Conservation (phyloP, 1,140 invertebrate species). For the Bombus pascuorum region DNA sequence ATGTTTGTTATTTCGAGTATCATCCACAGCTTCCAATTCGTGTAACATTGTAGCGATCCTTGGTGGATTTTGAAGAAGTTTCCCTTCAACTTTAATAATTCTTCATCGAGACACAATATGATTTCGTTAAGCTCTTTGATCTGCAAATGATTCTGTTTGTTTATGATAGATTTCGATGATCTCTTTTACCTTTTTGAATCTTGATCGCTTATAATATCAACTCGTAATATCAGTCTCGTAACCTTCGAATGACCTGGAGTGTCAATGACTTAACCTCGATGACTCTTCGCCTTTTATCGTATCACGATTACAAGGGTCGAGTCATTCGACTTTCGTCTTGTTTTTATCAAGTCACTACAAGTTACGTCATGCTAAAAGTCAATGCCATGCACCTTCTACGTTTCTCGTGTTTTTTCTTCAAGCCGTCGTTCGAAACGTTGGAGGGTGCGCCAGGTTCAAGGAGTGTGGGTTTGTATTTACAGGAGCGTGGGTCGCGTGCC, state of each 20-base stretch:
- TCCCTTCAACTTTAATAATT: no score
- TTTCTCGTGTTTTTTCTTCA: neutral
- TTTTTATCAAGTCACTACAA: neutral
- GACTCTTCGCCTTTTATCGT: neutral
- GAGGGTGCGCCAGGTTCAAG: conserved; percentile 24
- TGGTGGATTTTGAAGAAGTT: no score
- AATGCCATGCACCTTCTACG: neutral
- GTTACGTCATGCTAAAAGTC: conserved; percentile 15
- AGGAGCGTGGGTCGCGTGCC: conserved; percentile 75
- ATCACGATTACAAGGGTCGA: neutral
- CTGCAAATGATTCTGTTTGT: no score
- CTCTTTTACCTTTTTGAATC: no score
- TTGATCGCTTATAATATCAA: no score
- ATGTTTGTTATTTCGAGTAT: neutral
- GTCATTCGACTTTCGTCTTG: neutral
- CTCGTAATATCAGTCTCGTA: no score
- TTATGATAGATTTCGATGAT: no score
- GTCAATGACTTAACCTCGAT: neutral
- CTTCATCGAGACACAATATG: no score
- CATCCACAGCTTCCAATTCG: neutral
- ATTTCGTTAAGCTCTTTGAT: no score
- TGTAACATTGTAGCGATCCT: neutral
- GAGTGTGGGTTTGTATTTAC: conserved; percentile 68
- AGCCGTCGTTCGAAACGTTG: neutral
- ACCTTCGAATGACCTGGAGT: neutral